These are phyloP conservation scores for Lepas anatifera DNA, from an alignment of 2,888 invertebrate species.

Conservation along the genomic window DNA sequence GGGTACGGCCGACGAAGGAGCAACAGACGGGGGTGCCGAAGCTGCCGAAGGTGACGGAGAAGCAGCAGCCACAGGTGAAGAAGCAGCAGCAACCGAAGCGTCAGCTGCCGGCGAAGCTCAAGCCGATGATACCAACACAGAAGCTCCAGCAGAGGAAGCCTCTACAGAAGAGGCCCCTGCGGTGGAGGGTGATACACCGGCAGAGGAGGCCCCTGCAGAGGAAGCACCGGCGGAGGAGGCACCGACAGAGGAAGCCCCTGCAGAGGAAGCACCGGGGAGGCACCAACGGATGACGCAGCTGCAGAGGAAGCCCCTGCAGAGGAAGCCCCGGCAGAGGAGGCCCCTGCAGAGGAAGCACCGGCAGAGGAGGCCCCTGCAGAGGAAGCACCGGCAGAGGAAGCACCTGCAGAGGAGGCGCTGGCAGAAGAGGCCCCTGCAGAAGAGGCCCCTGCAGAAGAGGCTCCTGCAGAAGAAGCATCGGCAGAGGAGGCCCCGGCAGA, in stretches of 20 bases:
- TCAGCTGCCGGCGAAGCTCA: background rate
- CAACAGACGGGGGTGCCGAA: background rate
- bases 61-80: background rate
- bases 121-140: background rate
- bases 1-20: background rate
- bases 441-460: background rate
- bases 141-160: background rate
- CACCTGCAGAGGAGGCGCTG: background rate
- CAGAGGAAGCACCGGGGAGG: too few species aligned
- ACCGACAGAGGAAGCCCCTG: background rate
- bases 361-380: background rate
- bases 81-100: background rate
- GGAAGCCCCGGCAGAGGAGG: background rate
- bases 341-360: background rate
- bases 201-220: background rate
- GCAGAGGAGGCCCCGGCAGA: background rate
- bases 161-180: background rate
- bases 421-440: background rate
- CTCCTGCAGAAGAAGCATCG: background rate
- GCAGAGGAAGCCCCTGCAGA: background rate
- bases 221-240: background rate
- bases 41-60: background rate
- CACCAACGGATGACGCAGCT: background rate
- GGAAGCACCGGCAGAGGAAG: background rate
- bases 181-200: background rate